Conservation (phyloP, 2,888 invertebrate species). For the Pseudoips prasinana region DNA sequence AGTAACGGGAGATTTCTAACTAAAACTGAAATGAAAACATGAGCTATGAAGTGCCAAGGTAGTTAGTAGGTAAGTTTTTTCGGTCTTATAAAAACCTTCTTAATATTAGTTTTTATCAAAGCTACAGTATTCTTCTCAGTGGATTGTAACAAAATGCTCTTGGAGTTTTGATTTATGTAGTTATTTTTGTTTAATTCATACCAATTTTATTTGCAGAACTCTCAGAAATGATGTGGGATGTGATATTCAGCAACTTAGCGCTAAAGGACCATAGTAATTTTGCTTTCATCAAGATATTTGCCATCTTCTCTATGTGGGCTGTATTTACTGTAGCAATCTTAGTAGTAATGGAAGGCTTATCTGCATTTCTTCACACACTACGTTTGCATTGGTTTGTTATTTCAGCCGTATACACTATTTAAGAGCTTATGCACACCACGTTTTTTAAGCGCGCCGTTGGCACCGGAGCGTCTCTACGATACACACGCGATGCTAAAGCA, state of each 20-base stretch:
- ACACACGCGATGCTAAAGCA: not conserved
- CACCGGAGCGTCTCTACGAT: not conserved
- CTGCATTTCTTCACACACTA: slow-evolving; percentile 94
- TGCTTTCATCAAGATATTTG: slow-evolving; percentile 77
- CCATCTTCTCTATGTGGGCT: slow-evolving; percentile 89
- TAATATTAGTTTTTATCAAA: no score
- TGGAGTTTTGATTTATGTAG: no score
- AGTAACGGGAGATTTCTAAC: no score
- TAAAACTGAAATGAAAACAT: no score
- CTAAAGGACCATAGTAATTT: slow-evolving; percentile 36
- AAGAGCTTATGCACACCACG: no score
- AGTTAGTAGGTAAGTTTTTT: no score
- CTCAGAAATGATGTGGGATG: slow-evolving; percentile 89
- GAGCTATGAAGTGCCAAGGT: no score
- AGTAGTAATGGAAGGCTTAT: slow-evolving; percentile 94
- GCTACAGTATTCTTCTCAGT: no score
- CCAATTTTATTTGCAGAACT: slow-evolving; percentile 79
- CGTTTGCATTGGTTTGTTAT: slow-evolving; percentile 90
- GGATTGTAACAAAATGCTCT: no score
- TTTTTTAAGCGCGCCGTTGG: no score
- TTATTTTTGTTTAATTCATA: no score
- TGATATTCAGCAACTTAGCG: slow-evolving; percentile 83
- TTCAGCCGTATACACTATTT: not conserved
- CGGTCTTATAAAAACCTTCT: no score
- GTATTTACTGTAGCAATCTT: slow-evolving; percentile 89